phyloP scores from a whole-genome alignment of 2,888 invertebrate genomes.

The Dendrolimus pini region DNA sequence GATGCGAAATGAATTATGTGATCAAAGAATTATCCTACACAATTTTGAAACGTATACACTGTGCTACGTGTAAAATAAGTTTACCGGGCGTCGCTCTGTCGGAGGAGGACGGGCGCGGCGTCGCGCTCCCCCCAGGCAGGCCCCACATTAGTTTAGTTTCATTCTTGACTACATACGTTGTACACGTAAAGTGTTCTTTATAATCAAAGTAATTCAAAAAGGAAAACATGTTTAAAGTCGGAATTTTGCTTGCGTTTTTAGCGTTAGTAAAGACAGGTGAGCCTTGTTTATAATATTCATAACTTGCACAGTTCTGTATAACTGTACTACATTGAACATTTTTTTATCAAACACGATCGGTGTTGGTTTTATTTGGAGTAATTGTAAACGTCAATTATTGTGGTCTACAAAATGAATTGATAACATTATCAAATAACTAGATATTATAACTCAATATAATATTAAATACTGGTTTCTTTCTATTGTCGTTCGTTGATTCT shows the following conservation, averaged over 20 bases:
- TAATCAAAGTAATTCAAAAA: background rate
- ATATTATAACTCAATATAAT: too few relatives aligned
- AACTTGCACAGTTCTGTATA: background rate
- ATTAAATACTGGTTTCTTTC: too few relatives aligned
- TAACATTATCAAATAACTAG: too few relatives aligned
- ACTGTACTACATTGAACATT: background rate
- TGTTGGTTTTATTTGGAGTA: too few relatives aligned
- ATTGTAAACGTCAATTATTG: too few relatives aligned
- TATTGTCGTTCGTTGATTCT: too few relatives aligned
- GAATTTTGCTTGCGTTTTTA: background rate
- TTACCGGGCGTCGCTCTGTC: background rate
- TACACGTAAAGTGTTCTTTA: background rate
- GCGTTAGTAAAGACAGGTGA: background rate
- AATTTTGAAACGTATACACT: background rate
- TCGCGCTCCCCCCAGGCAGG: background rate
- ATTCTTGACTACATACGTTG: background rate
- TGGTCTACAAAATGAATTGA: too few relatives aligned
- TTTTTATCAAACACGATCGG: too few relatives aligned
- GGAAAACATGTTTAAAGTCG: background rate
- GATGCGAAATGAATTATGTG: too few relatives aligned
- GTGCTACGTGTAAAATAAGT: background rate
- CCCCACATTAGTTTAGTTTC: background rate
- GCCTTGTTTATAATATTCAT: background rate
- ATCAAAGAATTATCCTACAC: background rate
- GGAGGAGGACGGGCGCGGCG: background rate